These are phyloP conservation scores for Papilio aristodemus DNA, from an alignment of 1,140 invertebrate species.

Conservation along the genomic window DNA sequence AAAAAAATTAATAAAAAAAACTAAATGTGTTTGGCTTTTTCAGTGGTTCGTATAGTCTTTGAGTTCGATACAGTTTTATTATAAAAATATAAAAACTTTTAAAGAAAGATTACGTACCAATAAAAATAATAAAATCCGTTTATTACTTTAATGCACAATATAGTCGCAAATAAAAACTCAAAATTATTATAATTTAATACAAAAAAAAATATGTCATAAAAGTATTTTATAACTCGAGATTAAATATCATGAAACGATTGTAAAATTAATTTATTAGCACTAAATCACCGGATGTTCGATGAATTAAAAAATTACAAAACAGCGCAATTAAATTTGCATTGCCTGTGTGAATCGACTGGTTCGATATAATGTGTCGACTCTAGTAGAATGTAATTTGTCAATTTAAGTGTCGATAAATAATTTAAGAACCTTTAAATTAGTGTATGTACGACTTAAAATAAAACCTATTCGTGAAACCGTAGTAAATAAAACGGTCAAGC, in stretches of 20 bases:
- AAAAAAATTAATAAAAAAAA: too few relatives aligned
- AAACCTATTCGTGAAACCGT: neutral
- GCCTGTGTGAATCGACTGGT: neutral
- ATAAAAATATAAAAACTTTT: neutral
- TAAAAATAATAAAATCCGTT: slow-evolving; percentile 3
- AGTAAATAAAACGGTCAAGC: neutral
- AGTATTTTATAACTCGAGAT: slow-evolving; percentile 8
- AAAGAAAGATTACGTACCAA: neutral
- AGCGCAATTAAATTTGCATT: slow-evolving; percentile 23
- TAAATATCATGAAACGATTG: slow-evolving; percentile 19
- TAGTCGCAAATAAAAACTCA: slow-evolving; percentile 1
- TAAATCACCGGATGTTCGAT: slow-evolving; percentile 25
- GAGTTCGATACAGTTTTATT: too few relatives aligned
- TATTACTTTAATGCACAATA: slow-evolving; percentile 1
- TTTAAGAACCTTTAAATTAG: neutral
- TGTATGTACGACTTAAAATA: neutral
- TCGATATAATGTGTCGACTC: neutral
- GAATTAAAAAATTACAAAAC: slow-evolving; percentile 6
- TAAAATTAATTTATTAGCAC: slow-evolving; percentile 11
- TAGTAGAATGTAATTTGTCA: slow-evolving; percentile 4
- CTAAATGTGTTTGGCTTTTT: too few relatives aligned
- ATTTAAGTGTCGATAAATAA: neutral
- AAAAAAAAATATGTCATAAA: slow-evolving; percentile 8
- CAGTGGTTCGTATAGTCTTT: too few relatives aligned
- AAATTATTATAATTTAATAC: slow-evolving; percentile 11